Base-by-base conservation (phyloP, 2,888 invertebrate genomes). In the Hirtodrosophila confusa region DNA sequence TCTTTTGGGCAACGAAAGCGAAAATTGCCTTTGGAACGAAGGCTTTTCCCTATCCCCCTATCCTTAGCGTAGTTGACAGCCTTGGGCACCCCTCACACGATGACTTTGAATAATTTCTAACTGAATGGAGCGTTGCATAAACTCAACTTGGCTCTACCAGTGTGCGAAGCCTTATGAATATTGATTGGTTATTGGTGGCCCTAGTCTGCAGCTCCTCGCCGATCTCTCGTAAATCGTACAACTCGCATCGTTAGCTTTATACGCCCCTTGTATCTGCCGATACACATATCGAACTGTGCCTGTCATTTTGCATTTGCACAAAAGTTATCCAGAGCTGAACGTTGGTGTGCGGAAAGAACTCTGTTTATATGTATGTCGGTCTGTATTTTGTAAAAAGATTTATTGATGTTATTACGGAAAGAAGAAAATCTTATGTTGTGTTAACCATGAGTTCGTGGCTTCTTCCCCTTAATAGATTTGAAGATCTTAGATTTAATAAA, bases 41-140 rank as follows among this genome's bases (percentile, higher is more conserved):
- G 57, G 49, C 12, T 33, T 36, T 12, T 5, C 36, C 43, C 44
- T 36, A 17, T 17, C 12, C 29, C 29, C 29, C 9, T 10, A 17
- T 7, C 31, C 10, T 39, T 31, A 54, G 57, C 11, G 53, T 50
- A 10, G 53, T 57, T 69, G 58, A 55, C 47, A 69, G 69, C 72
- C 73, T 49, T 40, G 68, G 55, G 75, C 67, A 39, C 64, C 71
- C 67, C 80, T 67, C 72, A 75, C 75, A 67, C 75, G 78, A 78
- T 84, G 80, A 80, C 84, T 83, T 78, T 83, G 80, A 80, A 80
- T 75, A 78, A 80, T 84, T 67, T 84, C 78, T 80, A 80, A 80
- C 84, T 80, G 68, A 51, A 62, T 68, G 55, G 60, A 56, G 62
- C 68, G 63, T 51, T 69, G 83, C 79, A 73, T 67, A 78, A 76